Percentiles rank a stretch among this genome's conserved stretches.
phyloP scores from a whole-genome alignment of 1,140 invertebrate species.

The Sitobion miscanthi region DNA sequence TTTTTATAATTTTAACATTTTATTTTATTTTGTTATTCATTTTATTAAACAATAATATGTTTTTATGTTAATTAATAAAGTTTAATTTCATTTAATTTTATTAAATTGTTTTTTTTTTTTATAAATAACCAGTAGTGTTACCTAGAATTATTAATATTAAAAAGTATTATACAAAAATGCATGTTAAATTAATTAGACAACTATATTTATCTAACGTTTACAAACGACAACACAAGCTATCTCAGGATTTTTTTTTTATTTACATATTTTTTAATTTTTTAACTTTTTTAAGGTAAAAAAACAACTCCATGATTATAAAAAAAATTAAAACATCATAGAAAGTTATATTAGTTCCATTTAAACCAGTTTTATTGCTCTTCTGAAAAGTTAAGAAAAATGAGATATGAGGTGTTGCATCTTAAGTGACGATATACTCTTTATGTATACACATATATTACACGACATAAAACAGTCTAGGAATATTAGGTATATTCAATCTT shows the following conservation, averaged over 20 bases:
- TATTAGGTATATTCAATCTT: too few relatives aligned
- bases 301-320: background rate
- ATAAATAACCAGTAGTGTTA: background rate
- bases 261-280: background rate
- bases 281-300: background rate
- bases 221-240: slow-evolving; percentile 4
- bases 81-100: background rate
- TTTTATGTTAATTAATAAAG: background rate
- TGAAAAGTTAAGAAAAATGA: background rate
- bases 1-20: background rate
- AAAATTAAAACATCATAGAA: background rate
- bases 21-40: background rate
- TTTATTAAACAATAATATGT: background rate
- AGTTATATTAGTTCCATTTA: background rate
- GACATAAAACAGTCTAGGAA: too few relatives aligned
- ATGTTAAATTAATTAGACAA: slow-evolving; percentile 13
- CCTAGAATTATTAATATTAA: background rate
- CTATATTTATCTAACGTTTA: background rate
- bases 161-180: slow-evolving; percentile 4
- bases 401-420: slow-evolving; percentile 1
- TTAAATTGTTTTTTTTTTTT: background rate
- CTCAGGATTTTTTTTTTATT: background rate
- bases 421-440: too few relatives aligned
- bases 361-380: background rate
- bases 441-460: too few relatives aligned